Evolutionary conservation across 2,888 invertebrate species (phyloP), one percentile per base, ranked within the genome.

Genomic region (Halocaridina rubra): DNA sequence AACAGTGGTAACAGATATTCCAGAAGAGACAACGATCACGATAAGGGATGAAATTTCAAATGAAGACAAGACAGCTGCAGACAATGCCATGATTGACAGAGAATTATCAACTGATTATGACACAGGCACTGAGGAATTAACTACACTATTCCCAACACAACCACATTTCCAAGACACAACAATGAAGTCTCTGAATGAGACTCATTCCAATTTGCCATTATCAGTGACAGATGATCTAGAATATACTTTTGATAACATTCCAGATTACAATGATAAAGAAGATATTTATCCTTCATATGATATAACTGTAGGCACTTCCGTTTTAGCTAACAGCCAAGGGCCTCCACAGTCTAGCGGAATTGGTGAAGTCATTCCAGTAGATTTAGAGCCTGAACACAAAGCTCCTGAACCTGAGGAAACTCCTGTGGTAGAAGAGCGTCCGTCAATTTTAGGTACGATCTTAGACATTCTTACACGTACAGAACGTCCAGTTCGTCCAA

Each of bases 361-460:
- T 16, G 87, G 87, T 10, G 79, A 87, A 29, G 87, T 87, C 2
- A 82, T 87, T 30, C 87, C 87, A 1, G 80, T 87, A 3, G 64
- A 87, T 10, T 57, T 87, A 13, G 53, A 72, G 16, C 79, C 79
- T 0, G 79, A 80, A 19, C 72, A 84, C 57, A 57, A 75, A 39
- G 24, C 74, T 22, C 78, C 57, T 30, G 80, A 80, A 72, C 24
- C 19, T 8, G 59, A 80, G 72, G 59, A 8, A 32, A 59, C 30
- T 64, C 67, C 64, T n/a, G 61, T 59, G 27, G 22, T 27, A 53
- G 74, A 33, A 16, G 22, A 39, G 5, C 33, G 46, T 22, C 46
- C 80, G 4, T 80, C 85, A n/a, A 33, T 85, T n/a, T 69, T 85
- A 3, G 77, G 77, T 1, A 53, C 85, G 22, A 24, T 85, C 7